phyloP scores from a whole-genome alignment of 2,888 invertebrate species.

The Julus scanicus region DNA sequence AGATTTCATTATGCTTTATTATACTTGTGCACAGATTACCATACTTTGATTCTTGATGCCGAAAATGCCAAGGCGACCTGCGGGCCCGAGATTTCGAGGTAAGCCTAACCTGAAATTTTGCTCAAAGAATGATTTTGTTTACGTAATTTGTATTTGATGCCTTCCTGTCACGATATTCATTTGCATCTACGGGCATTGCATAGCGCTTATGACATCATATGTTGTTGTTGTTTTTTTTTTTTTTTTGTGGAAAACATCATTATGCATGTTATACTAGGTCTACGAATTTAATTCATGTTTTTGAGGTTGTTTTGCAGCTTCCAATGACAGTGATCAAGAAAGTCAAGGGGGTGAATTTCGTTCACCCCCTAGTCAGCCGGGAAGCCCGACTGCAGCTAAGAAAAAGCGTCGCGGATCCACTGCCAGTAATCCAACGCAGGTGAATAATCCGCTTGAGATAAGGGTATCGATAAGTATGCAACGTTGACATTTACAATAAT shows the following conservation, averaged over 20 bases:
- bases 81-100: conserved; percentile 15
- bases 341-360: conserved; percentile 55
- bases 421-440: conserved; percentile 57
- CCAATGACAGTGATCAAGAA: conserved; percentile 57
- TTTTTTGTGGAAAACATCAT: neutral
- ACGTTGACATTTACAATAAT: neutral
- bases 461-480: too few relatives aligned
- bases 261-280: neutral
- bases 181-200: too few relatives aligned
- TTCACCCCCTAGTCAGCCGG: conserved; percentile 66
- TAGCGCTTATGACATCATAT: too few relatives aligned
- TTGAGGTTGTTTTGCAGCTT: conserved; percentile 17
- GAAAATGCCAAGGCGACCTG: conserved; percentile 7
- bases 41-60: neutral
- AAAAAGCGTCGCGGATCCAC: conserved; percentile 80
- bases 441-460: neutral
- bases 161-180: too few relatives aligned
- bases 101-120: neutral
- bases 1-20: neutral
- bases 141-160: too few relatives aligned
- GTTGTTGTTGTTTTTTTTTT: neutral
- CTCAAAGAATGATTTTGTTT: neutral
- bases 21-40: neutral
- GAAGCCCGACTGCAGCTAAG: conserved; percentile 85
- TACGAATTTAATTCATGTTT: neutral